Evolutionary conservation across 2,113 vertebrate species (phyloP), one percentile per base, ranked within the genome.

Genomic region (Addax nasomaculatus): DNA sequence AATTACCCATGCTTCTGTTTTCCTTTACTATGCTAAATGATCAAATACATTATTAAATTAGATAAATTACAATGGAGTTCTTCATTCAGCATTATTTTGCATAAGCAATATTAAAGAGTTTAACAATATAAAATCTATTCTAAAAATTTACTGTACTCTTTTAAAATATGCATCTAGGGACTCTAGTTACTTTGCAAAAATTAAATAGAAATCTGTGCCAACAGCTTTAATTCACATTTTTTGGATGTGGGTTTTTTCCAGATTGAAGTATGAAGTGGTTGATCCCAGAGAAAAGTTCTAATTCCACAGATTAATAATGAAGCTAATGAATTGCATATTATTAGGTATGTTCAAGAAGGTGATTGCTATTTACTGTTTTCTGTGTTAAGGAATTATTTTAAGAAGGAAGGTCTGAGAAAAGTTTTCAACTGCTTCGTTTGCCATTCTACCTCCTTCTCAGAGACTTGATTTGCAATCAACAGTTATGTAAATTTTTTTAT

Each of bases 381-480:
- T 47, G 8, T 80, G 23, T 70, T 94, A 53, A 93, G 36, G 14
- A 30, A n/a, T 81, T 83, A 25, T 83, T 84, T 89, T 36, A 79
- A 93, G 27, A 89, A 70, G 29, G 12, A 92, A 80, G 14, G 3
- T 53, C 47, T 73, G 29, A 80, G 45, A 55, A 91, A 84, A 57
- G 39, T 7, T 92, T 64, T 62, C 21, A 94, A 64, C 53, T 87
- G 70, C 70, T 95, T 96, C 43, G 39, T 95, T 90, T 97, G 11
- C 49, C n/a, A 73, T 62, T 88, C 73, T 88, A 25, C 64, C 17
- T 83, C 8, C 36, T 89, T 58, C 78, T 96, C 27, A 81, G 60
- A 93, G 81, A 81, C 51, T 93, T 96, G 60, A 96, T 97, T 97
- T 96, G 92, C 92, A 97, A 97, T 97, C 95, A 98, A 97, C 83